A percentile compares a stretch with the other conserved stretches of the same genome.
These are phyloP conservation scores for Turritopsis dohrnii DNA, from an alignment of 30 jellyfish, hydroid and myxozoan genomes.

Conservation along the genomic window DNA sequence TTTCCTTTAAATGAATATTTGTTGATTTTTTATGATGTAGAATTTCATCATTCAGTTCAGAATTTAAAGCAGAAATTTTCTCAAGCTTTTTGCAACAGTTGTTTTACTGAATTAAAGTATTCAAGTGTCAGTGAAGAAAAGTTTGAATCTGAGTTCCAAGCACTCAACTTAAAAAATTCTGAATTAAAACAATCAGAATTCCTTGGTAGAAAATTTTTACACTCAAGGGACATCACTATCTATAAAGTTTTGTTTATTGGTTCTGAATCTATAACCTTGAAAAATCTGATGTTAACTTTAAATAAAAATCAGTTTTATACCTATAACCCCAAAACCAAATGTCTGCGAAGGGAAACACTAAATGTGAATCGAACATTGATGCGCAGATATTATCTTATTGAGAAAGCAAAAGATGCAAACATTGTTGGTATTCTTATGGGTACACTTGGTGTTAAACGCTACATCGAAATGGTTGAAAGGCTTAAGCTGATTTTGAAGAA, in stretches of 20 bases:
- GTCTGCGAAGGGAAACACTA: constrained; percentile 41
- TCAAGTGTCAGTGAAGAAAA: background rate
- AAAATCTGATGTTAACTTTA: constrained; percentile 72
- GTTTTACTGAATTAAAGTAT: background rate
- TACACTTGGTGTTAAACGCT: constrained; percentile 90
- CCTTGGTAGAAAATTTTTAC: background rate
- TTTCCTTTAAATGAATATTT: constrained; percentile 29
- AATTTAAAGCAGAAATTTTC: background rate
- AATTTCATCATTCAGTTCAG: constrained; percentile 45
- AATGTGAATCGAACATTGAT: constrained; percentile 64
- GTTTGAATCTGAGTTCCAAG: background rate
- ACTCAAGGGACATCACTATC: constrained; percentile 32
- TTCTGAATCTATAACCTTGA: constrained; percentile 43
- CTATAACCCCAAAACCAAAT: constrained; percentile 47
- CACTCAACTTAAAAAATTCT: background rate
- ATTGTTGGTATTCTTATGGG: constrained; percentile 96
- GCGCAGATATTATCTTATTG: constrained; percentile 77
- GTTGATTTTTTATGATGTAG: constrained; percentile 64
- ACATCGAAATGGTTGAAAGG: constrained; percentile 49
- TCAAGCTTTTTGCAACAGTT: background rate
- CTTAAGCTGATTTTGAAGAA: constrained; percentile 49
- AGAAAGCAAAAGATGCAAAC: constrained; percentile 94
- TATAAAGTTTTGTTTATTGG: constrained; percentile 70
- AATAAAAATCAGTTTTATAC: constrained; percentile 55
- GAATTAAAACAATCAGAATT: background rate